phyloP scores from a whole-genome alignment of 2,797 vertebrate species.

The Cirrhinus mrigala region DNA sequence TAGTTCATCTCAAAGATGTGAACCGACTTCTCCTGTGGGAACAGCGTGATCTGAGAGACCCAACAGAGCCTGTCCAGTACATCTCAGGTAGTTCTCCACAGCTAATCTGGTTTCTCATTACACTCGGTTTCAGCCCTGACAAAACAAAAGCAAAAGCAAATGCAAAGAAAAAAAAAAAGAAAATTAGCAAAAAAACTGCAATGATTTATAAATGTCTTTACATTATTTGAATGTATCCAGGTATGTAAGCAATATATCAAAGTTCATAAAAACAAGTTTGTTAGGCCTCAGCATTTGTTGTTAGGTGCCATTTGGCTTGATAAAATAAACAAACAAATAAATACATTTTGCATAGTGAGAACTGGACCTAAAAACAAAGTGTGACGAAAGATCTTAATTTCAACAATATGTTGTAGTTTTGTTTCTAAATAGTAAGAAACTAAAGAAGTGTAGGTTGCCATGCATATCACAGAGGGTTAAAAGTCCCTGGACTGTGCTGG shows the following conservation, averaged over 20 bases:
- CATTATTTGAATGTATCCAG: background rate
- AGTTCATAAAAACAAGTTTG: background rate
- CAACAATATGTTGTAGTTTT: too few species aligned
- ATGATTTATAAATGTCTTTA: background rate
- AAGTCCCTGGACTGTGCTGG: background rate
- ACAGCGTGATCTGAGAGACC: background rate
- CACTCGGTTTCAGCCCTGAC: background rate
- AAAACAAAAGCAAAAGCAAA: background rate
- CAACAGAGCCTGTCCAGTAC: slow-evolving; percentile 13
- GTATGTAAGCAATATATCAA: background rate
- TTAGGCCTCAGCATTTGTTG: background rate
- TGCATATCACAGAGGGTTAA: background rate
- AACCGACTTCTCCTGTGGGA: background rate
- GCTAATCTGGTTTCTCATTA: background rate
- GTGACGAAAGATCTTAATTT: too few species aligned
- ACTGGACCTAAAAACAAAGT: too few species aligned
- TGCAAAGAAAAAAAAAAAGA: background rate
- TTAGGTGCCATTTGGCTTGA: background rate
- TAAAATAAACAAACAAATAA: too few species aligned
- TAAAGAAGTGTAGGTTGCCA: too few species aligned
- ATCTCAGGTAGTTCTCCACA: background rate
- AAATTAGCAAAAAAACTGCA: background rate
- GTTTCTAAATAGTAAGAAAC: too few species aligned
- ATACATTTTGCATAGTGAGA: too few species aligned
- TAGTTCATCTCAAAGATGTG: slow-evolving; percentile 3